Base-by-base conservation (phyloP, 2,797 vertebrate genomes). In the Spizella passerina region DNA sequence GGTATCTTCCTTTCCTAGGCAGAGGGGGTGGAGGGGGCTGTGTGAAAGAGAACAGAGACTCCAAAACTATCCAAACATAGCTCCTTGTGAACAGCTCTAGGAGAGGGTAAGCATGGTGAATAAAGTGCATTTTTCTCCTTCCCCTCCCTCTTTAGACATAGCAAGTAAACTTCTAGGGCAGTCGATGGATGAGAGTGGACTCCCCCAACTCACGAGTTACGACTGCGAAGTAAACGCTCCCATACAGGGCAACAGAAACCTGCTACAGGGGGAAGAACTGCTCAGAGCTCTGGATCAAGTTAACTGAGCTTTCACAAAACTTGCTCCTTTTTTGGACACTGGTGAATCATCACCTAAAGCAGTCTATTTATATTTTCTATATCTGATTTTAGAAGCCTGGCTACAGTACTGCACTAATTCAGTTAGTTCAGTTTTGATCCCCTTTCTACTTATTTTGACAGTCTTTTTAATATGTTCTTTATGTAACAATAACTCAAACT, bases 191-290 rank as follows among this genome's bases (percentile, higher is more conserved):
- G 97, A 97, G 94, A 98, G 97, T 76, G 95, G 97, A 65, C 97
- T 99, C 90, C 99, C 99, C 16, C 99, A 99, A 66, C 98, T 99
- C 94, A 99, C 99, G 39, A 98, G 99, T 94, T 99, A 99, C 3
- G 99, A 99, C 97, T 99, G 99, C 46, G 99, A 99, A 98, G 99
- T 99, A 95, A 99, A 99, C 15, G 99, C 99, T 87, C 99, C 99
- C 57, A 82, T 99, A 93, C 99, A 99, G 98, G 99, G 98, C 82
- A 99, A 99, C 87, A 98, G 99, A 97, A 98, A 98, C 98, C 98
- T 99, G 96, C 98, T 99, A 92, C 99, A 99, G 97, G 99, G 99
- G 36, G 99, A 99, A 98, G 99, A 99, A 93, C 98, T 99, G 91
- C 98, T 99, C 96, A 98, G 97, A 95, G 99, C 99, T 94, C 98